These are phyloP conservation scores for Rhagonycha lutea DNA, from an alignment of 2,888 invertebrate species.

Conservation along the genomic window DNA sequence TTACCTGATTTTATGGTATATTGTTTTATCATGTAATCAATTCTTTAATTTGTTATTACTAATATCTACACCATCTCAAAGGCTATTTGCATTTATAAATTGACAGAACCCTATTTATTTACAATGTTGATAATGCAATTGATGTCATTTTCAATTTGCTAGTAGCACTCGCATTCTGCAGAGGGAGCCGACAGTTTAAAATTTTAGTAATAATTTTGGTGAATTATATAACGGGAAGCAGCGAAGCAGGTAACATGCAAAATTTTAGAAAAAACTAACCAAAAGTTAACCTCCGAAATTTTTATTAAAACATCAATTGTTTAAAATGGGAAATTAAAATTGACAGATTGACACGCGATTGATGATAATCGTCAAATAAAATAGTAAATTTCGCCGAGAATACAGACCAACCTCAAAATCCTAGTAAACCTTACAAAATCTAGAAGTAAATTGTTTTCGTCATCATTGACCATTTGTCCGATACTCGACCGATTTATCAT, in stretches of 20 bases:
- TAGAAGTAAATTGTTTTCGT: conserved; percentile 36
- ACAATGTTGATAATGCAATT: neutral
- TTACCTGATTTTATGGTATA: too few relatives aligned
- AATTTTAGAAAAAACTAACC: conserved; percentile 1
- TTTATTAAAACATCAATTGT: conserved; percentile 23
- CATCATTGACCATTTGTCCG: conserved; percentile 37
- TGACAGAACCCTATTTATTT: neutral
- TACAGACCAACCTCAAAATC: conserved; percentile 43
- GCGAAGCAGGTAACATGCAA: neutral
- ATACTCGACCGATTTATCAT: neutral
- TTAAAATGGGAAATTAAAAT: conserved; percentile 17
- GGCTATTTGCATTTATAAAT: neutral
- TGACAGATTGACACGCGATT: conserved; percentile 27
- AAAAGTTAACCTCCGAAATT: conserved; percentile 19
- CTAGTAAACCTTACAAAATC: conserved; percentile 37
- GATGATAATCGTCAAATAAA: conserved; percentile 34
- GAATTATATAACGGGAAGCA: neutral
- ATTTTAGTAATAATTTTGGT: neutral
- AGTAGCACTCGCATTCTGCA: neutral
- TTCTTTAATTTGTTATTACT: too few relatives aligned
- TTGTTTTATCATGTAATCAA: too few relatives aligned
- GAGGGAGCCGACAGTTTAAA: neutral
- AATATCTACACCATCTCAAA: too few relatives aligned
- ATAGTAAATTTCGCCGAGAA: conserved; percentile 26
- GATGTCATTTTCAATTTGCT: neutral